Percentiles rank a stretch among this genome's conserved stretches.
Conservation (phyloP, 2,888 invertebrate genomes). For the Hyalella azteca region DNA sequence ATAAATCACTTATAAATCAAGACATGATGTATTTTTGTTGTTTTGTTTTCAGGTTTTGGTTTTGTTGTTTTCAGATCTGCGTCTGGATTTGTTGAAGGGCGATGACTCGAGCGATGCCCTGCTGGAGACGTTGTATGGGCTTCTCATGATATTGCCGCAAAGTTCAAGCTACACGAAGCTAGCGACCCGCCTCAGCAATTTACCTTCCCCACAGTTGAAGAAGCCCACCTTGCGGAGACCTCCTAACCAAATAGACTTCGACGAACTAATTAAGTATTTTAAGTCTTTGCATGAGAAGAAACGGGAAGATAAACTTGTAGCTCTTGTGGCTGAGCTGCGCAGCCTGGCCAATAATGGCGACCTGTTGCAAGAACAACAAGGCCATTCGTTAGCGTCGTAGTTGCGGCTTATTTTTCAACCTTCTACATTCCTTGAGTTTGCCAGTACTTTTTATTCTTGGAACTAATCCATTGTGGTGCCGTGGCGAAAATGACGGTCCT, state of each 20-base stretch:
- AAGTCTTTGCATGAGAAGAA: background rate
- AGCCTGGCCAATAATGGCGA: background rate
- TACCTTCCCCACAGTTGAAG: slow-evolving; percentile 61
- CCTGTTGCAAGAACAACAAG: background rate
- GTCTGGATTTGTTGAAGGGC: slow-evolving; percentile 85
- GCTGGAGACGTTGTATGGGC: slow-evolving; percentile 88
- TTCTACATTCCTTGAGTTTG: too few relatives aligned
- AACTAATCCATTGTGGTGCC: too few relatives aligned
- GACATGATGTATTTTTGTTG: too few relatives aligned
- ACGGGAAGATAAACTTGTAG: background rate
- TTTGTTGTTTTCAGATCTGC: slow-evolving; percentile 74
- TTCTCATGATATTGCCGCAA: slow-evolving; percentile 97
- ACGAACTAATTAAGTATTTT: background rate
- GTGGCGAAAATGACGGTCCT: too few relatives aligned
- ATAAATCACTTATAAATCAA: too few relatives aligned
- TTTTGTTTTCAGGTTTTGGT: too few relatives aligned
- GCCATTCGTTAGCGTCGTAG: too few relatives aligned
- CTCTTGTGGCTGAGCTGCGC: background rate
- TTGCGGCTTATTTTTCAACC: too few relatives aligned
- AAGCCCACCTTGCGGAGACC: too few relatives aligned
- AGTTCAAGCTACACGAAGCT: slow-evolving; percentile 93
- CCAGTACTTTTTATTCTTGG: too few relatives aligned
- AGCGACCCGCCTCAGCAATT: slow-evolving; percentile 78
- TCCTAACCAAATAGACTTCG: background rate
- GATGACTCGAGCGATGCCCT: slow-evolving; percentile 70